A percentile compares a stretch with the other conserved stretches of the same genome.
These are phyloP conservation scores for Oikopleura dioica DNA, from an alignment of 23 tunicate genomes.

Conservation along the genomic window DNA sequence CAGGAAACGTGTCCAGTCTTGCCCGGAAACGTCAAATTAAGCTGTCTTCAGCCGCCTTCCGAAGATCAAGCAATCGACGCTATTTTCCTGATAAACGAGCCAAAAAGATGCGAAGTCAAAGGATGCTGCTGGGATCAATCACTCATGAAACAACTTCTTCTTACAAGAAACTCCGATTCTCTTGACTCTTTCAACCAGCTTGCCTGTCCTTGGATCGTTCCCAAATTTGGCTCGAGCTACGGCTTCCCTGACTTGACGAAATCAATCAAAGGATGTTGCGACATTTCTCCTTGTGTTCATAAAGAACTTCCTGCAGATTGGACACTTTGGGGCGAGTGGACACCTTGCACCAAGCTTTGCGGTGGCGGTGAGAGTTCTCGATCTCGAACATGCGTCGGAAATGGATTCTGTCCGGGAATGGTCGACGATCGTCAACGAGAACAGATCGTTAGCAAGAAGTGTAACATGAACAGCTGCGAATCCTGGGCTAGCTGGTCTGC, in stretches of 20 bases:
- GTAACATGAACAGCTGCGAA: not conserved
- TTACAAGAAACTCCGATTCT: not conserved
- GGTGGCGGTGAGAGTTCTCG: not conserved
- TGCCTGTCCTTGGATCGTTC: not conserved
- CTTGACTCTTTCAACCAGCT: not conserved
- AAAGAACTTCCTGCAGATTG: slow-evolving; percentile 9
- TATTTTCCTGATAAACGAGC: not conserved
- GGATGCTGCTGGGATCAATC: slow-evolving; percentile 8
- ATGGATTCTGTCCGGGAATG: slow-evolving; percentile 12
- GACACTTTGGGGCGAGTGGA: slow-evolving; percentile 13
- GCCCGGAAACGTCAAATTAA: not conserved
- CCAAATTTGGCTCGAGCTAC: not conserved
- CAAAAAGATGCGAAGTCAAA: slow-evolving; percentile 6
- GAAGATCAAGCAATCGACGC: not conserved
- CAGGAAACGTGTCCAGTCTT: not conserved
- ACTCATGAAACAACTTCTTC: not conserved
- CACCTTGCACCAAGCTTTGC: not conserved
- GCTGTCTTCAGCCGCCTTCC: not conserved
- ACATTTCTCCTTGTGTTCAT: not conserved
- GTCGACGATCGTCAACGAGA: not conserved
- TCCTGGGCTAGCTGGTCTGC: not conserved
- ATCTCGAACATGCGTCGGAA: slow-evolving; percentile 5
- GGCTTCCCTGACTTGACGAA: not conserved
- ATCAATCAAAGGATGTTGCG: slow-evolving; percentile 4
- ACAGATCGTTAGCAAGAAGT: not conserved